These are phyloP conservation scores for Tokudaia muenninki DNA, from an alignment of 2,797 vertebrate genomes.

Conservation along the genomic window DNA sequence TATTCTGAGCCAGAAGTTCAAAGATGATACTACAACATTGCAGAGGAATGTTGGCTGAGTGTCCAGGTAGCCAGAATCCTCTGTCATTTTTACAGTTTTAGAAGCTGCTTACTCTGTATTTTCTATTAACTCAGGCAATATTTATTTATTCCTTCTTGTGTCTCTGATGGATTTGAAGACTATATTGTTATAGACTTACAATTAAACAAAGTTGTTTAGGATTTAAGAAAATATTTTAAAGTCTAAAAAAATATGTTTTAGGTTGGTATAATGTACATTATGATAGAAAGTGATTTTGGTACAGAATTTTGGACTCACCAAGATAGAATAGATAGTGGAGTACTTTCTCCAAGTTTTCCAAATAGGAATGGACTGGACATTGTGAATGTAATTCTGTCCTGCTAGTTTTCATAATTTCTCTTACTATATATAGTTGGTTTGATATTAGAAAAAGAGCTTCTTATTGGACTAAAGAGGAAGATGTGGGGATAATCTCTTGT, in stretches of 20 bases:
- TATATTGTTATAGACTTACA: too few relatives aligned
- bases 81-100: too few relatives aligned
- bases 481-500: neutral
- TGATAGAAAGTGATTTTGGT: neutral
- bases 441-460: neutral
- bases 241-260: neutral
- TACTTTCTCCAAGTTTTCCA: neutral
- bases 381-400: neutral
- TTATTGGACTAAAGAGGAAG: neutral
- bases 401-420: neutral
- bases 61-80: too few relatives aligned
- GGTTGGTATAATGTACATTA: neutral
- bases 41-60: too few relatives aligned
- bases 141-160: too few relatives aligned
- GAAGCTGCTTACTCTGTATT: too few relatives aligned
- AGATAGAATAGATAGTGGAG: neutral
- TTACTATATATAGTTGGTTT: neutral
- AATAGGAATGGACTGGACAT: neutral
- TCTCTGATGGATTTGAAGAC: too few relatives aligned
- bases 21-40: too few relatives aligned
- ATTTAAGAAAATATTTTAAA: neutral
- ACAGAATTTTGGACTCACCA: neutral
- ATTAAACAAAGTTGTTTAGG: too few relatives aligned
- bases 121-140: too few relatives aligned
- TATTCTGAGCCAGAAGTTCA: too few relatives aligned